Percentiles rank a stretch among this genome's conserved stretches.
Conservation (phyloP, 2,888 invertebrate genomes). For the Drosophila monieri region DNA sequence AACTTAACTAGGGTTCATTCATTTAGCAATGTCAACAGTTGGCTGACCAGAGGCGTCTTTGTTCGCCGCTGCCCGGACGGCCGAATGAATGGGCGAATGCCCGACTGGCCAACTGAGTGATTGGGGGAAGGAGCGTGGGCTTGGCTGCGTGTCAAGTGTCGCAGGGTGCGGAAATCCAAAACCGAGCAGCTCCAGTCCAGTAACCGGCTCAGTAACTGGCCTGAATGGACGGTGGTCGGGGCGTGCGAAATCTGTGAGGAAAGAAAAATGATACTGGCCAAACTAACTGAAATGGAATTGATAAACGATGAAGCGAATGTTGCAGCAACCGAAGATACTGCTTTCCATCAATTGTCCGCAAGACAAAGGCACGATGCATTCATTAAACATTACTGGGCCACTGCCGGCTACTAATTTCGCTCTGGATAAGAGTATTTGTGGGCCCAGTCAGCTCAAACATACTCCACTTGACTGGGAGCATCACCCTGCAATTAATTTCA, state of each 20-base stretch:
- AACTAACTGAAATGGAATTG: conserved; percentile 55
- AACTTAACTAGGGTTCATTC: conserved; percentile 64
- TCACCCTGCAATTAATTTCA: conserved; percentile 76
- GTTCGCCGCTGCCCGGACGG: conserved; percentile 30
- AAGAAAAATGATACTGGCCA: conserved; percentile 64
- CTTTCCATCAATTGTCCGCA: conserved; percentile 33
- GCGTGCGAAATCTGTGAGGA: conserved; percentile 59
- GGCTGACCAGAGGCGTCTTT: conserved; percentile 70
- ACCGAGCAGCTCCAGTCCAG: conserved; percentile 35
- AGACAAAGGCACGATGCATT: conserved; percentile 45
- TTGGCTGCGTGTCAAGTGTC: conserved; percentile 73
- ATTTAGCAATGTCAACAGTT: conserved; percentile 74
- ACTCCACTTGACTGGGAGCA: conserved; percentile 48
- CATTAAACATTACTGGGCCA: conserved; percentile 48
- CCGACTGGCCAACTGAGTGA: conserved; percentile 39
- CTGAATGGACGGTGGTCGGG: conserved; percentile 26
- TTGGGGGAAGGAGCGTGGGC: conserved; percentile 43
- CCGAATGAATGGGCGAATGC: conserved; percentile 40
- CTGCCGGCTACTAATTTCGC: conserved; percentile 39
- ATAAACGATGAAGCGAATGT: conserved; percentile 57
- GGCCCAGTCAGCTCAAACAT: conserved; percentile 9
- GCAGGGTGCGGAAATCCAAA: conserved; percentile 62
- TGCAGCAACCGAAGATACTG: conserved; percentile 10
- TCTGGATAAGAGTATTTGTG: conserved; percentile 20
- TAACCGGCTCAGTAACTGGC: conserved; percentile 38